Evolutionary conservation across 2,113 vertebrate genomes (phyloP), one percentile per base, ranked within the genome.

Genomic region (Rana temporaria): DNA sequence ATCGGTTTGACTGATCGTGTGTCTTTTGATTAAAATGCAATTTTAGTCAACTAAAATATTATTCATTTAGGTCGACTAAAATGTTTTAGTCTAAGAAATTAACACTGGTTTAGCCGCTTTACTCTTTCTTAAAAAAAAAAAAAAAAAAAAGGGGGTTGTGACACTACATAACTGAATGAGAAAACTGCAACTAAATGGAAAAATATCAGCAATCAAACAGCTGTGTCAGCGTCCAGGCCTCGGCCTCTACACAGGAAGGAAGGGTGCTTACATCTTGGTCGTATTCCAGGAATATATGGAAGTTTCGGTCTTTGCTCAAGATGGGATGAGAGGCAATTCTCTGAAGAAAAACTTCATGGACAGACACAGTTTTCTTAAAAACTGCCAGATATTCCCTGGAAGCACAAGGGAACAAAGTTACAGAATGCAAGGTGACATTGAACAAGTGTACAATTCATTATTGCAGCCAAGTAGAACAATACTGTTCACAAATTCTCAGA

Each of bases 331-430:
- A 96, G 26, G 97, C 95, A 84, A 99, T 90, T 81, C 96, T 87
- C 88, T 99, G 97, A 79, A 99, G 95, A 86, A 99, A 99, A 79
- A 98, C 87, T 91, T 99, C 98, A 68, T 99, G 98, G 12, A 97
- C 96, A 68, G 98, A 97, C 18, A 99, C 98, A 4, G 98, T 99
- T 92, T 99, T 99, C 94, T 99, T 99, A 91, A 99, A 99, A 78
- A 99, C 97, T 68, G 96, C 98, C 0, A 99, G 94, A 87, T 99
- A 99, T 87, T 93, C 87, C 84, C 93, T 95, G 85, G 70, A 34
- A 92, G 86, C 85, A 30, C 19, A 57, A 56, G 30, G 38, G 12
- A 48, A n/a, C 17, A 67, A 32, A 78, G 76, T 30, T 42, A 20
- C 0, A 17, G 59, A 42, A 48, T 48, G 20, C 15, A 52, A 60